Percentiles rank a stretch among this genome's conserved stretches.
phyloP scores from a whole-genome alignment of 2,888 invertebrate genomes.

The Drosophila meridionalis region DNA sequence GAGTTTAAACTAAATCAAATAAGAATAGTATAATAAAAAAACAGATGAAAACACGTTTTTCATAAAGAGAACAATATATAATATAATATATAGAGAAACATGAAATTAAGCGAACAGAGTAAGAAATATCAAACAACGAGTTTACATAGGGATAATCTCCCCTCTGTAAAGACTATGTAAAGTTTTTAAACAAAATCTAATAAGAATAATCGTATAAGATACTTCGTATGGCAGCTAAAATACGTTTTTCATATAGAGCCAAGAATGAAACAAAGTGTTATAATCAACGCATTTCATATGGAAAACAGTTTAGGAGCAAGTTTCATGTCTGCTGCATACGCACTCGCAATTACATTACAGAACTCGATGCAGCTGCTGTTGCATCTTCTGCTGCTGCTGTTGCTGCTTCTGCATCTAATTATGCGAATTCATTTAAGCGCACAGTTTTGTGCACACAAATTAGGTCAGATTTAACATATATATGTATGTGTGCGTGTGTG shows the following conservation, averaged over 20 bases:
- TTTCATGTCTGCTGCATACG: not conserved
- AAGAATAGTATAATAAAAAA: no score
- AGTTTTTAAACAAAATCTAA: not conserved
- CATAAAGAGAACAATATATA: no score
- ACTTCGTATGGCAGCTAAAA: not conserved
- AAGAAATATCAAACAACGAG: no score
- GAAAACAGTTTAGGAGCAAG: slow-evolving; percentile 5
- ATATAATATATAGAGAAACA: no score
- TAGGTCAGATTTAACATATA: slow-evolving; percentile 78
- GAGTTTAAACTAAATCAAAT: no score
- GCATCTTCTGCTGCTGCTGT: slow-evolving; percentile 16
- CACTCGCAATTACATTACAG: slow-evolving; percentile 25
- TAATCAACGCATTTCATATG: slow-evolving; percentile 29
- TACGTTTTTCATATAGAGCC: not conserved
- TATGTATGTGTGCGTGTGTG: slow-evolving; percentile 34
- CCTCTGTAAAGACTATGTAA: no score
- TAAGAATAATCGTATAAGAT: not conserved
- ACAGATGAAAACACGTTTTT: no score
- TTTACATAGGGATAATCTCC: no score
- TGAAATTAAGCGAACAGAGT: no score
- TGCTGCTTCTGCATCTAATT: slow-evolving; percentile 63
- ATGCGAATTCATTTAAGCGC: slow-evolving; percentile 79
- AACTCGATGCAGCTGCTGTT: slow-evolving; percentile 29
- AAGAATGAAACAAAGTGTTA: not conserved
- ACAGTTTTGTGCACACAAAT: slow-evolving; percentile 60